These are phyloP conservation scores for Anser brachyrhynchus DNA, from an alignment of 2,113 vertebrate genomes.

Conservation along the genomic window DNA sequence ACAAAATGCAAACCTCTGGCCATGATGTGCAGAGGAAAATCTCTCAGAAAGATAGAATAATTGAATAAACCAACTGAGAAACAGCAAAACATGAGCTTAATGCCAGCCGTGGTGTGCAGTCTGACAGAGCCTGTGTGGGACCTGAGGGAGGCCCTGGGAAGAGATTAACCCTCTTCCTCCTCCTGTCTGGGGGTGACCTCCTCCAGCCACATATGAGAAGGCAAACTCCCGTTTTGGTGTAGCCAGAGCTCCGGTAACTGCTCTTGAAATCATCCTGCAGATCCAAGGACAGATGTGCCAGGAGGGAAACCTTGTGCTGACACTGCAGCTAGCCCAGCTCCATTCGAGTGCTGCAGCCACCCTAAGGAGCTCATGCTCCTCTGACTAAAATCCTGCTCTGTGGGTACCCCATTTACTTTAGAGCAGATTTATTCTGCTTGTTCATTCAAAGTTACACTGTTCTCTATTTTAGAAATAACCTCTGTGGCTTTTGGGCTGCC, in stretches of 20 bases:
- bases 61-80: background rate
- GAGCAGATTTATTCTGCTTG: background rate
- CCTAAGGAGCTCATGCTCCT: background rate
- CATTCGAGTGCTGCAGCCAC: background rate
- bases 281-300: background rate
- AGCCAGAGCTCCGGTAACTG: background rate
- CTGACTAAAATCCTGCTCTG: background rate
- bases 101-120: background rate
- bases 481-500: background rate
- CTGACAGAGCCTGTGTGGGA: background rate
- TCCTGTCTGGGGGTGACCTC: background rate
- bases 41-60: background rate
- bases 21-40: background rate
- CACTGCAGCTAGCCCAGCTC: background rate
- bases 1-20: background rate
- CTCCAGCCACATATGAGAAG: accelerated
- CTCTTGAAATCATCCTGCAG: background rate
- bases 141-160: background rate
- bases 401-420: background rate
- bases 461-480: background rate
- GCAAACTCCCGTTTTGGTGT: background rate
- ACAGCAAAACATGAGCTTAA: background rate
- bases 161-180: background rate
- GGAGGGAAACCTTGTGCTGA: background rate
- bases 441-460: background rate